Base-by-base conservation (phyloP, 1,140 invertebrate species). In the Euwallacea fornicatus region DNA sequence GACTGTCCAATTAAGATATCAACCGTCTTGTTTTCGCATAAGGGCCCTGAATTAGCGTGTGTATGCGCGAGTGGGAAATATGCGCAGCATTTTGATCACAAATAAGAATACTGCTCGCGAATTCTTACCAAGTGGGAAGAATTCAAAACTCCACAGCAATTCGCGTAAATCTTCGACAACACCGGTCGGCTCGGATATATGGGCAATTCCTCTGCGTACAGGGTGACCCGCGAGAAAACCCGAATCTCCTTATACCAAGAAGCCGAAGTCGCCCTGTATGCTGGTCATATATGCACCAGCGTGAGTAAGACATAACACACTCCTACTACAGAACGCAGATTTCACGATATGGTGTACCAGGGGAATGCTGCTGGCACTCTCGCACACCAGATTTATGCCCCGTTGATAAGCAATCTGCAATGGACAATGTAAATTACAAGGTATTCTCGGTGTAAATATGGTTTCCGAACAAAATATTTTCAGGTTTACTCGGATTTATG, bases 381-480 rank as follows among this genome's bases (percentile, higher is more conserved):
- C 44, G 46, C 46, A 69, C 15, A 9, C 9, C 66, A 58, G 66
- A 69, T 69, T 69, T 69, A 62, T 62, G 47, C 16, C 67, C 9
- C 10, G 33, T 13, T 62, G 58, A 69, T 69, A 69, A 69, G 67
- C 59, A 7, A 69, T 69, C 67, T 69, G 58, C 67, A 62, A 69
- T 69, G 67, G 67, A 62, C 67, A 69, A 69, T 69, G 67, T 69
- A 69, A 69, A 69, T 69, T 69, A 69, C 67, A 69, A 69, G 67
- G 67, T 55, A 69, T 62, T 62, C 67, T 15, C 59, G 44, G 58
- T 69, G 67, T 69, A 69, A 69, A 69, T 62, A 69, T 62, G 66
- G 56, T 69, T 61, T 7, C n/a, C 66, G 66, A 69, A 69, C 67
- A 69, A 69, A 69, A 69, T 69, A 69, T 62, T 69, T 69, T 44